phyloP scores from a whole-genome alignment of 2,113 vertebrate species.

The Polyodon spathula region DNA sequence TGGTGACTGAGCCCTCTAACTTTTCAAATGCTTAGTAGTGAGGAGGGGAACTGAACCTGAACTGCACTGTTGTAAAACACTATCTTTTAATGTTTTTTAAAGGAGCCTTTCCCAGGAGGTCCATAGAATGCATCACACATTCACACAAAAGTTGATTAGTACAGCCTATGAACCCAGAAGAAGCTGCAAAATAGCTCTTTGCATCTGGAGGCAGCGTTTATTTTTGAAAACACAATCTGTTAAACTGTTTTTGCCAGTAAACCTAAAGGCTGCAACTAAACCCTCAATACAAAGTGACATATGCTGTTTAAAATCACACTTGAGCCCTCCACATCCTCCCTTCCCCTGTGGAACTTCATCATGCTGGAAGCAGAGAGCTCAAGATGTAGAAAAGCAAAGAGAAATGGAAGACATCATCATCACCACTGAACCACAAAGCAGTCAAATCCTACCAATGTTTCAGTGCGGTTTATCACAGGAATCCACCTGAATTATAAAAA shows the following conservation, averaged over 20 bases:
- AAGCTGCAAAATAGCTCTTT: neutral
- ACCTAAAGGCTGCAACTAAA: too few relatives aligned
- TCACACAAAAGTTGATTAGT: neutral
- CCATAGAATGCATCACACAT: neutral
- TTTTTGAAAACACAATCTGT: too few relatives aligned
- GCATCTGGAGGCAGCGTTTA: neutral
- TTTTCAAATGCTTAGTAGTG: too few relatives aligned
- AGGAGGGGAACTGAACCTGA: too few relatives aligned
- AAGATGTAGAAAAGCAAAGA: conserved; percentile 11
- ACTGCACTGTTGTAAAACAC: too few relatives aligned
- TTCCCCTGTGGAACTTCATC: neutral
- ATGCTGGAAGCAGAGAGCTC: conserved; percentile 8
- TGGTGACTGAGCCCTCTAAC: too few relatives aligned
- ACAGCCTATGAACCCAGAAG: neutral
- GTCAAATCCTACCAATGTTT: conserved; percentile 59
- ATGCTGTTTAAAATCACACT: neutral
- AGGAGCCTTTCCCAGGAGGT: neutral
- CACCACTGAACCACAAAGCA: conserved; percentile 28
- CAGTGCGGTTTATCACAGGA: conserved; percentile 49
- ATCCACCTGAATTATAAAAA: conserved; percentile 59
- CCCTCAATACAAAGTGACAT: too few relatives aligned
- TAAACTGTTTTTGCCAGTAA: too few relatives aligned
- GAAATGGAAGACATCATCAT: neutral
- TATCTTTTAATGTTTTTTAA: too few relatives aligned
- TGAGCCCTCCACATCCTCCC: neutral